Base-by-base conservation (phyloP, 2,888 invertebrate species). In the Beris chalybata region DNA sequence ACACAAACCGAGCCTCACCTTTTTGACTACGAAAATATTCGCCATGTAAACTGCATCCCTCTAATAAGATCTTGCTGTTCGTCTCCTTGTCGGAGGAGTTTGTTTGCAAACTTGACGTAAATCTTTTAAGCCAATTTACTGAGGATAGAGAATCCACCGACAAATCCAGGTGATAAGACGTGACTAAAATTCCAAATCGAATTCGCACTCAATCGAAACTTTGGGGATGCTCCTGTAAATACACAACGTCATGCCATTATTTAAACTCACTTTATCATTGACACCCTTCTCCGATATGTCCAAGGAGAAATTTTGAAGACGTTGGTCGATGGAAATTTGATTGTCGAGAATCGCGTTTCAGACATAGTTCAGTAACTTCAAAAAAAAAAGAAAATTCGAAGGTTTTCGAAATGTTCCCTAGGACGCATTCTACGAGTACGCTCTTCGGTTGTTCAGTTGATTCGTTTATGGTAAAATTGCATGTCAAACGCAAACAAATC, bases 401-500 rank as follows among this genome's bases (percentile, higher is more conserved):
- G 22, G 22, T 22, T 22, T 22, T 22, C 22, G 22, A 22, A 22
- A 22, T 22, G 22, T 22, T 22, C 3, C 22, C 22, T 22, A 22
- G 22, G 22, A 22, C 22, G 22, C 22, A 22, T 22, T 22, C 22
- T 2, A 2, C 22, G 22, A 22, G 22, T 22, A 22, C 22, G 3
- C 38, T 38, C 9, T 38, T 38, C 38, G 38, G 38, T 38, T 61
- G 47, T 38, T 38, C 38, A 9, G 38, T 38, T 61, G 47, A 52
- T 54, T 43, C 58, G 52, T 67, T 67, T 64, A 64, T 64, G 47
- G 57, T 45, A 15, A 58, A 67, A 53, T 67, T 64, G 67, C 67
- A 67, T 67, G 67, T 55, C 64, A 67, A 67, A 67, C 57, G 67
- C 67, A 57, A 67, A 64, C 64, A 64, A 64, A 57, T 55, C 53